These are phyloP conservation scores for Coenobita brevimanus DNA, from an alignment of 1,140 invertebrate genomes.

Conservation along the genomic window DNA sequence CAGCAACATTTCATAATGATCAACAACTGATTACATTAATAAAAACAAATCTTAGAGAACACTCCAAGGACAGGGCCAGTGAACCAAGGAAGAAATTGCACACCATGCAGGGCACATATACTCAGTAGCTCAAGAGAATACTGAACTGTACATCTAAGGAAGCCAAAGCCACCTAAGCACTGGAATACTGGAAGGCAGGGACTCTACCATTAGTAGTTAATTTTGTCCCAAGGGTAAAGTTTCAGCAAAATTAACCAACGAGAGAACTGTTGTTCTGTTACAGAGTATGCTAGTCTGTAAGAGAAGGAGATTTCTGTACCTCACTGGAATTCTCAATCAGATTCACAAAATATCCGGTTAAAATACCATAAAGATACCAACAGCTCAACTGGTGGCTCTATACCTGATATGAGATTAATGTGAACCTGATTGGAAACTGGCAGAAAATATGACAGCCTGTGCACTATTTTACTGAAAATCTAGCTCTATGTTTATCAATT, in stretches of 20 bases:
- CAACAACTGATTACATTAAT: no score
- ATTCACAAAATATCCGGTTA: no score
- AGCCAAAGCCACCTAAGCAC: not conserved
- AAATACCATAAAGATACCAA: not conserved
- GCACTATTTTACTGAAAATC: no score
- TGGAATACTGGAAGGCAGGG: constrained; percentile 10
- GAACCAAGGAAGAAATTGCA: not conserved
- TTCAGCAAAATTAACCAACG: not conserved
- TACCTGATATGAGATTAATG: no score
- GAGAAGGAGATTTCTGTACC: no score
- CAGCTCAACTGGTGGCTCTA: not conserved
- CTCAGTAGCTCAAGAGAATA: not conserved
- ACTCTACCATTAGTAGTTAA: not conserved
- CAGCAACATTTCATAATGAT: no score
- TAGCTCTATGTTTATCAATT: no score
- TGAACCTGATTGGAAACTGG: no score
- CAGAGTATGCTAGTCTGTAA: not conserved
- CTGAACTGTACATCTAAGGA: not conserved
- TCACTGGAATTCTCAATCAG: not conserved
- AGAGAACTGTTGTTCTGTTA: not conserved
- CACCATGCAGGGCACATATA: constrained; percentile 15
- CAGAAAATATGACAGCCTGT: no score
- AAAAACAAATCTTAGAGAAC: no score
- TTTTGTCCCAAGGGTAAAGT: not conserved
- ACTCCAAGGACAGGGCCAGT: no score